Evolutionary conservation across 1,140 invertebrate species (phyloP), one percentile per base, ranked within the genome.

Genomic region (Micrasema longulum): DNA sequence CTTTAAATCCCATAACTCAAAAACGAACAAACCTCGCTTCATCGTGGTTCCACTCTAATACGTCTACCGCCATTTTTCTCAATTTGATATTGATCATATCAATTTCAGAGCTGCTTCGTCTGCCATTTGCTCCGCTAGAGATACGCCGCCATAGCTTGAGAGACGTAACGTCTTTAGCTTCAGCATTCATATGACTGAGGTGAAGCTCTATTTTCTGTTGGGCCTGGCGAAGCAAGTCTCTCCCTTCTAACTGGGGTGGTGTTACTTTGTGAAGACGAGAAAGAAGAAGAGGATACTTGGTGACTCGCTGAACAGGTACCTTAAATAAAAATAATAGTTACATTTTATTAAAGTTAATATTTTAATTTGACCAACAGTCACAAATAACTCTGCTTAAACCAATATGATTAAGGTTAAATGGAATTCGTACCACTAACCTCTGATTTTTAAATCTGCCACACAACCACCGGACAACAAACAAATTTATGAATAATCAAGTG

Each of bases 131-230:
- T 16, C 91, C 93, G 55, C 93, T 95, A 6, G 92, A 93, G 73
- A 97, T 94, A 78, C 94, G 87, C 73, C 95, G 87, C 95, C 95
- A 97, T 22, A 97, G 86, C 78, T 93, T 93, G n/a, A 76, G 45
- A 0, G 91, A 93, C 2, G 93, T 93, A 35, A 95, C 91, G 81
- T 96, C 95, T 83, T 95, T 95, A 11, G 95, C 93, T 82, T 95
- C 91, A 84, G 93, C 92, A 82, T 98, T 98, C 88, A 99, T 98
- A 79, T 97, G 94, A 80, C 95, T 95, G 69, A 99, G 87, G 80
- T 97, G 93, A 67, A 94, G 87, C 83, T 98, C 96, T 64, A 99
- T 95, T 81, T 95, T 96, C 75, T 93, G 90, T 81, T 96, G 95
- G 11, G 96, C 95, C 76, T 94, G 90, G 71, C 91, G 89, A 5